Evolutionary conservation across 2,888 invertebrate genomes (phyloP), one percentile per base, ranked within the genome.

Genomic region (Andrena bucephala): DNA sequence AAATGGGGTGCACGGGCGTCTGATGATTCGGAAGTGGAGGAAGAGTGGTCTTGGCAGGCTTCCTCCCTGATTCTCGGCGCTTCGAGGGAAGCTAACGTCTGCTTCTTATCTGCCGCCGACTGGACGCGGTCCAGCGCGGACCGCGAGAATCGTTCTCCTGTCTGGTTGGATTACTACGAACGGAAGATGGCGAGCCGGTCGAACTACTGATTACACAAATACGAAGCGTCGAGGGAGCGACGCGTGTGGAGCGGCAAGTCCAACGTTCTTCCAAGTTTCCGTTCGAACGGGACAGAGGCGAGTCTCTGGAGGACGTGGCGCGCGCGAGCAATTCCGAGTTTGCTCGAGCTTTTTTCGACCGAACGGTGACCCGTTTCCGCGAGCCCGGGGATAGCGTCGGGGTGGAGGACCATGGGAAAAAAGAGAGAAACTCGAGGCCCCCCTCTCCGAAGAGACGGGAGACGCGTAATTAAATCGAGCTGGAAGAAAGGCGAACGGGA

Each of bases 391-490:
- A 67, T 68, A 48, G 52, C 36, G 5, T 3, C n/a, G 5, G 20
- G 20, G 4, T 48, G 54, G 24, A 1, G 6, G 13, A 36, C 33
- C 8, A 10, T 10, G 2, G 20, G 10, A 10, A 62, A 20, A 20
- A 29, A 27, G 50, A 42, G 42, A 2, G 54, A 33, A 13, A 29
- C 57, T 31, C 13, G 24, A 48, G 63, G 36, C 54, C 68, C 63
- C 68, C 63, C 27, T 2, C 54, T 57, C 13, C 1, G 57, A 24
- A 27, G 57, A 57, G 33, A 8, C 67, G 52, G 54, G 54, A 54
- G 33, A 13, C 66, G 54, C 42, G 73, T 80, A 77, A 80, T 80
- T 80, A 80, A 77, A 80, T 80, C 59, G 66, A 71, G 52, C 52
- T 67, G 66, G 52, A 80, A 71, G 80, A 71, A 80, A 77, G 42